Percentiles rank a stretch among this genome's conserved stretches.
phyloP scores from a whole-genome alignment of 2,797 vertebrate species.

The Acanthis flammea region DNA sequence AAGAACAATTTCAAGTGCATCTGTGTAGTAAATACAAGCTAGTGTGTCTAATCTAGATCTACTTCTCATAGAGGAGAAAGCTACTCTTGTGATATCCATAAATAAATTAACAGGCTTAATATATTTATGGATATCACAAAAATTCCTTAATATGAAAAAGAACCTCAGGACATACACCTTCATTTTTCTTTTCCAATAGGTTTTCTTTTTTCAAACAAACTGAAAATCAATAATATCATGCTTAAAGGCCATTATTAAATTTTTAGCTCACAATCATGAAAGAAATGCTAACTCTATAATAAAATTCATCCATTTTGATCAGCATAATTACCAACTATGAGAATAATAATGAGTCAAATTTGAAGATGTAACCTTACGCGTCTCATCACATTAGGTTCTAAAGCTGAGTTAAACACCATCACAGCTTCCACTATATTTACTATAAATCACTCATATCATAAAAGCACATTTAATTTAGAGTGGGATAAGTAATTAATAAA shows the following conservation, averaged over 20 bases:
- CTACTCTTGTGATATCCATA: no score
- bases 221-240: neutral
- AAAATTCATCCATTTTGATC: neutral
- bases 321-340: neutral
- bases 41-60: neutral
- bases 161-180: neutral
- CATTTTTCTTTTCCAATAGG: neutral
- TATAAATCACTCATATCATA: neutral
- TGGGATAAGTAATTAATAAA: neutral
- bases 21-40: neutral
- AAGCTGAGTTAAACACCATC: neutral
- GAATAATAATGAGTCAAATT: neutral
- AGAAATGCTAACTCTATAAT: neutral
- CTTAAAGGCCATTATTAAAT: neutral
- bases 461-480: neutral
- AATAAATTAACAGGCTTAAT: neutral
- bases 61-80: neutral
- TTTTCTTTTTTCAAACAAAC: neutral
- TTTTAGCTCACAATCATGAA: neutral
- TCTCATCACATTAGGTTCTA: neutral
- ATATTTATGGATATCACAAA: neutral
- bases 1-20: neutral
- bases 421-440: neutral
- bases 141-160: neutral
- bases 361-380: neutral